Evolutionary conservation across 2,113 vertebrate species (phyloP).

Genomic region (Mola mola): DNA sequence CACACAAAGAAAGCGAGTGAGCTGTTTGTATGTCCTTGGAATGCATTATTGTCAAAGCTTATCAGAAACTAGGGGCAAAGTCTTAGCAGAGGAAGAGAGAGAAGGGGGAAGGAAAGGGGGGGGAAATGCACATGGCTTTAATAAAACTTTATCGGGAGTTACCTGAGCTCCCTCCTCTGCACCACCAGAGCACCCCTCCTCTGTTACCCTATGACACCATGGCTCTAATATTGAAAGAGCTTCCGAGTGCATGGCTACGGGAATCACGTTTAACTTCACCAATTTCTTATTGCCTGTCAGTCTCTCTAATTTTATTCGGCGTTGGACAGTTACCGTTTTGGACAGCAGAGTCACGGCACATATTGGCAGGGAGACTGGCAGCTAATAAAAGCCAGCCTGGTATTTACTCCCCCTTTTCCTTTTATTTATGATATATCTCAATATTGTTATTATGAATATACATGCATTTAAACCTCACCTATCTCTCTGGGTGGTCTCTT

Average conservation of each 20-base stretch:
- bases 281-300: constrained; percentile 86
- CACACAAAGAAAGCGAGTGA: constrained; percentile 62
- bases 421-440: constrained; percentile 83
- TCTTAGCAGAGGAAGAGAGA: constrained; percentile 23
- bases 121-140: constrained; percentile 70
- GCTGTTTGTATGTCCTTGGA: constrained; percentile 72
- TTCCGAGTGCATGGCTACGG: constrained; percentile 56
- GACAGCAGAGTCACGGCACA: constrained; percentile 81
- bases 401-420: constrained; percentile 76
- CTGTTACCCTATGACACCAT: constrained; percentile 47
- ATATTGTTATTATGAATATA: constrained; percentile 85
- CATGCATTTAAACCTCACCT: constrained; percentile 81
- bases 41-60: constrained; percentile 79
- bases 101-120: constrained; percentile 2
- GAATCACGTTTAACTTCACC: constrained; percentile 82
- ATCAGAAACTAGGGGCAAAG: constrained; percentile 71
- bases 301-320: constrained; percentile 84
- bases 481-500: constrained; percentile 72
- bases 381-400: constrained; percentile 82
- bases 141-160: constrained; percentile 82
- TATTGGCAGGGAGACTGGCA: constrained; percentile 85
- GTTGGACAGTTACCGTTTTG: constrained; percentile 83
- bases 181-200: constrained; percentile 6
- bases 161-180: constrained; percentile 38
- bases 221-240: constrained; percentile 78